Evolutionary conservation across 1,140 invertebrate genomes (phyloP).

Genomic region (Euschistus heros): DNA sequence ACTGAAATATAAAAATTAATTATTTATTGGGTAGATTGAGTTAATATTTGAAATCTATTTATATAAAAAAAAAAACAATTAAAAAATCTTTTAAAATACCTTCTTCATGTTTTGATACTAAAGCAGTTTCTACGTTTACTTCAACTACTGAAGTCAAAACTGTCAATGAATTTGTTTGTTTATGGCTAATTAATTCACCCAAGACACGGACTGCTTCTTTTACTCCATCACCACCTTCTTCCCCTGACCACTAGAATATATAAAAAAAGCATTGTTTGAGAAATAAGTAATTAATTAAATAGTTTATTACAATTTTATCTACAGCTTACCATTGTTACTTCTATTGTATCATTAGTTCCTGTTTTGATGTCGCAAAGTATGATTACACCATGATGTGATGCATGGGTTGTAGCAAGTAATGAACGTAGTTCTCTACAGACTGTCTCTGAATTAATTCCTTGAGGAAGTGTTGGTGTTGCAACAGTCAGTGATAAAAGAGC

Average conservation of each 20-base stretch:
- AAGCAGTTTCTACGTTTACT: conserved; percentile 63
- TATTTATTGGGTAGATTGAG: no score
- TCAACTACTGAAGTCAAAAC: conserved; percentile 64
- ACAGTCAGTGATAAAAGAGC: conserved; percentile 60
- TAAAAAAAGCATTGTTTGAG: not conserved
- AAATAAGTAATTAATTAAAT: not conserved
- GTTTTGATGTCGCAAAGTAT: conserved; percentile 70
- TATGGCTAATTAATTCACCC: conserved; percentile 57
- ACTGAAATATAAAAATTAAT: no score
- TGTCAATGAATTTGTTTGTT: conserved; percentile 46
- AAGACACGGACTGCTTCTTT: conserved; percentile 51
- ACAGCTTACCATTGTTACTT: conserved; percentile 68
- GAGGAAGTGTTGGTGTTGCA: conserved; percentile 41
- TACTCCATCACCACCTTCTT: conserved; percentile 39
- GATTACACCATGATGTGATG: conserved; percentile 45
- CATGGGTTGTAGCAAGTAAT: conserved; percentile 49
- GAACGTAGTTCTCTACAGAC: conserved; percentile 55
- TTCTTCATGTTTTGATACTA: conserved; percentile 45
- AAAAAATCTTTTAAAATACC: conserved; percentile 30
- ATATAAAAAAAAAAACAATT: no score
- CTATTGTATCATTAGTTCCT: conserved; percentile 67
- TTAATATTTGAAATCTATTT: no score
- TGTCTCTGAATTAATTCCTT: conserved; percentile 60
- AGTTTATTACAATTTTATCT: not conserved
- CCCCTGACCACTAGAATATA: conserved; percentile 36